Base-by-base conservation (phyloP, 2,797 vertebrate species). In the Hydrophis major region DNA sequence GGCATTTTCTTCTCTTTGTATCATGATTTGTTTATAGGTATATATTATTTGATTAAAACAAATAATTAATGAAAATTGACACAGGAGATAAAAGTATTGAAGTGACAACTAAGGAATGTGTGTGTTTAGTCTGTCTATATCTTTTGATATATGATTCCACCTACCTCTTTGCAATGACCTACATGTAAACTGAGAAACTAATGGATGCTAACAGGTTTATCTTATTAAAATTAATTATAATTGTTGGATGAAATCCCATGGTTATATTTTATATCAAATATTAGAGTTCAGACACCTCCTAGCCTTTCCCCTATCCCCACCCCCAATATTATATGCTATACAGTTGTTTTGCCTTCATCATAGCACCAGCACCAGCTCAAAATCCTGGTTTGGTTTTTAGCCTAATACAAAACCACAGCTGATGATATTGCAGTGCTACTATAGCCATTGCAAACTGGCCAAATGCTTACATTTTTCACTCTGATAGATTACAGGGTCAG, bases 1-100 rank as follows among this genome's bases (percentile, higher is more conserved):
- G 87, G 11, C 37, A 61, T 20, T 83, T 47, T 10, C 37, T 83
- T 83, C 50, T 61, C 63, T 63, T 55, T 37, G 1, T 90, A 83
- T 56, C 90, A 92, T 87, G 93, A 61, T 87, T 57, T 94, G 60
- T 37, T 90, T 63, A 56, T 18, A 89, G 91, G 53, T 53, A 92
- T 28, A 94, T 90, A 91, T 53, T 42, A 78, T 95, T 92, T 94
- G 50, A 94, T 96, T 91, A 95, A 94, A 96, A 69, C 56, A 94
- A 92, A 59, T 95, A 37, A 27, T 47, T 4, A 90, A 95, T 63
- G 90, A 93, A 94, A 92, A 60, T 3, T 0, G 0, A 78, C 10
- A n/a, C 5, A 20, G 13, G 89, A 92, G 27, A 94, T 69, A 50
- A 63, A 59, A 83, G 90, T 88, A 0, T 32, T 94, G 2, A 37